A percentile compares a stretch with the other conserved stretches of the same genome.
Evolutionary conservation across 2,888 invertebrate species (phyloP).

Genomic region (Sisyra terminalis): DNA sequence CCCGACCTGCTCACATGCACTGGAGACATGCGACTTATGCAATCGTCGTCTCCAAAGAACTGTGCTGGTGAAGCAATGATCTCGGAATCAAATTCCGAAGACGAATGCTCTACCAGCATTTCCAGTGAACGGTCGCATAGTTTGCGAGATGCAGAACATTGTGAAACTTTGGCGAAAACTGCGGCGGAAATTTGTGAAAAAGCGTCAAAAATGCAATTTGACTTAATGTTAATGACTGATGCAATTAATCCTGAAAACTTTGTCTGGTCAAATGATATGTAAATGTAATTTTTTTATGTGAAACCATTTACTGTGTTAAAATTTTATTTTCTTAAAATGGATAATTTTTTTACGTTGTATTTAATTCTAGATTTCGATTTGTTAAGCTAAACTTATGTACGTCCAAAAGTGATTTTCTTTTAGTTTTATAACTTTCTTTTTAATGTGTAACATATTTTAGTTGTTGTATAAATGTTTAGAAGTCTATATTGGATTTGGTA

Average conservation of each 20-base stretch:
- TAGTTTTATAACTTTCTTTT: too few relatives aligned
- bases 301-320: conserved; percentile 3
- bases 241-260: conserved; percentile 13
- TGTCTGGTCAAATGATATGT: conserved; percentile 16
- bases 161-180: conserved; percentile 8
- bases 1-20: conserved; percentile 9
- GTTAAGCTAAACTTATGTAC: conserved; percentile 7
- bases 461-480: too few relatives aligned
- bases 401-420: conserved; percentile 3
- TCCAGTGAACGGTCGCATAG: conserved; percentile 18
- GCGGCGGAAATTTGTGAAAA: conserved; percentile 8
- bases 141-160: conserved; percentile 10
- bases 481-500: not conserved
- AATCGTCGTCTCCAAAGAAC: conserved; percentile 36
- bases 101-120: conserved; percentile 33
- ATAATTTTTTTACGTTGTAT: not conserved
- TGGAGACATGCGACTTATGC: conserved; percentile 14
- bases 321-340: conserved; percentile 3
- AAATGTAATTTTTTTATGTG: conserved; percentile 7
- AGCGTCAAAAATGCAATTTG: conserved; percentile 10
- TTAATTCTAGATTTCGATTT: conserved; percentile 7
- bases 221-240: conserved; percentile 11
- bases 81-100: conserved; percentile 43
- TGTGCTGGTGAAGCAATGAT: conserved; percentile 53
- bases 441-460: too few relatives aligned